Evolutionary conservation across 2,113 vertebrate genomes (phyloP).

Genomic region (Ornithorhynchus anatinus): DNA sequence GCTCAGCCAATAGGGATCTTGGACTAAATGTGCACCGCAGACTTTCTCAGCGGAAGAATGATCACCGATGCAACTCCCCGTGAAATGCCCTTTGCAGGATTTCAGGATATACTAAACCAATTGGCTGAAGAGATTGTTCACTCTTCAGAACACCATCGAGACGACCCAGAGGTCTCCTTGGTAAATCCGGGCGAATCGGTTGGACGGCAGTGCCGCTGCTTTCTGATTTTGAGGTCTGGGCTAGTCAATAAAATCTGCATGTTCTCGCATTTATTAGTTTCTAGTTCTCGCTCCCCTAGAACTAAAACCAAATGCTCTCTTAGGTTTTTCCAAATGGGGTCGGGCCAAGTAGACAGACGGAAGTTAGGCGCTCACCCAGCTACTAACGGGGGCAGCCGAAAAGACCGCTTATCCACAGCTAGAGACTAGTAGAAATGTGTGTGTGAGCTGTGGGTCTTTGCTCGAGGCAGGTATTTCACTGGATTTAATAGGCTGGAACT

Average conservation of each 20-base stretch:
- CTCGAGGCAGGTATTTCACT: not conserved
- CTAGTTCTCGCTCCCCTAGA: not conserved
- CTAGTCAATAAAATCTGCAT: not conserved
- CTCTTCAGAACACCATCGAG: not conserved
- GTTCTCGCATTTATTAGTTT: not conserved
- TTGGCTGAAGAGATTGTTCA: conserved; percentile 2
- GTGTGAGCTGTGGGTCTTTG: not conserved
- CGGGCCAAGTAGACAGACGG: not conserved
- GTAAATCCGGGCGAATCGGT: not conserved
- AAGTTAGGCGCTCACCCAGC: not conserved
- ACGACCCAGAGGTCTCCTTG: not conserved
- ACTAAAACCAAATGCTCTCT: too few species aligned
- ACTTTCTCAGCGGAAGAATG: not conserved
- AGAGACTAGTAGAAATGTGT: not conserved
- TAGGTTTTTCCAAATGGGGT: not conserved
- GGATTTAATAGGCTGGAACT: not conserved
- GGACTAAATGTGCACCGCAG: not conserved
- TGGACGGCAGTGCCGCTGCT: not conserved
- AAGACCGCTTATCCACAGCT: conserved; percentile 5
- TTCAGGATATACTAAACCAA: not conserved
- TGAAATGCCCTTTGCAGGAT: not conserved
- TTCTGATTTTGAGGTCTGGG: conserved; percentile 3
- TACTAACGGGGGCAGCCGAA: not conserved
- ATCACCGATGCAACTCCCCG: too few species aligned
- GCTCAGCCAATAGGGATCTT: not conserved